phyloP scores from a whole-genome alignment of 2,797 vertebrate genomes.

The Melanotaenia trifasciata region DNA sequence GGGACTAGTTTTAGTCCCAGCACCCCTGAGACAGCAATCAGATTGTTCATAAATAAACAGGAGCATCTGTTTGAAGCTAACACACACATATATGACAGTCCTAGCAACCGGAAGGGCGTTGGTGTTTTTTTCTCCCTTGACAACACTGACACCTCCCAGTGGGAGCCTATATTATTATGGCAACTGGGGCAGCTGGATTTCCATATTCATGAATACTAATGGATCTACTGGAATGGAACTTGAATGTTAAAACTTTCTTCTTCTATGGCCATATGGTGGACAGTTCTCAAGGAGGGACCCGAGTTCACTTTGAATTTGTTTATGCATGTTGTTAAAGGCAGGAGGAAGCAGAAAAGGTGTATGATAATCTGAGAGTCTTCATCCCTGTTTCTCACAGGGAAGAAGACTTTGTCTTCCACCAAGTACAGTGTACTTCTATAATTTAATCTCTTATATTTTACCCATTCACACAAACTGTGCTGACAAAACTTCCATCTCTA shows the following conservation, averaged over 20 bases:
- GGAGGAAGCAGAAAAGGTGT: constrained; percentile 35
- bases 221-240: constrained; percentile 66
- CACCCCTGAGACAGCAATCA: constrained; percentile 67
- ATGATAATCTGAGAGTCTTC: constrained; percentile 33
- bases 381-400: neutral
- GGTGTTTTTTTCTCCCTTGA: constrained; percentile 71
- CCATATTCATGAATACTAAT: constrained; percentile 81
- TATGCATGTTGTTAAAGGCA: constrained; percentile 64
- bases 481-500: constrained; percentile 21
- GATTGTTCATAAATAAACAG: constrained; percentile 80
- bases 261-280: constrained; percentile 76
- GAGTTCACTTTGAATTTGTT: constrained; percentile 74
- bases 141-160: constrained; percentile 75
- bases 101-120: constrained; percentile 69
- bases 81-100: constrained; percentile 32
- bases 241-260: constrained; percentile 70
- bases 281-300: constrained; percentile 62
- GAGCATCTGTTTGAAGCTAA: constrained; percentile 74
- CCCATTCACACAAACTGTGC: neutral
- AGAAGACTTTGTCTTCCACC: neutral
- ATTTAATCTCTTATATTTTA: constrained; percentile 27
- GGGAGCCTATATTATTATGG: constrained; percentile 63
- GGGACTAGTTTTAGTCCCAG: constrained; percentile 60
- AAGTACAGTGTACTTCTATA: constrained; percentile 14
- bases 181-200: constrained; percentile 78